Conservation (phyloP, 2,113 vertebrate genomes). For the Osmerus eperlanus region DNA sequence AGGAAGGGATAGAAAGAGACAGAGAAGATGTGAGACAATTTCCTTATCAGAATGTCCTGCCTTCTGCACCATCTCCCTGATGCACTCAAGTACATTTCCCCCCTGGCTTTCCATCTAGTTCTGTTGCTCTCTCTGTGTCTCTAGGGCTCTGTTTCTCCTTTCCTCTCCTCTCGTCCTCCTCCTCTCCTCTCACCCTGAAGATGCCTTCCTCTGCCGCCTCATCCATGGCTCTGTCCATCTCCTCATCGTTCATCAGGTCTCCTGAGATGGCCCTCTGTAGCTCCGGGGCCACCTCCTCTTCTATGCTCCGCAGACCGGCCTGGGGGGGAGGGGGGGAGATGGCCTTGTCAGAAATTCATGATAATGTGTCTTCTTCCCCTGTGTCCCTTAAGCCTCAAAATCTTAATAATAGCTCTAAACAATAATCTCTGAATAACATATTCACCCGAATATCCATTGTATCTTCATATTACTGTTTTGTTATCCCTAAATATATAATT, state of each 20-base stretch:
- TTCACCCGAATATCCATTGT: no score
- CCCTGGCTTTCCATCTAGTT: no score
- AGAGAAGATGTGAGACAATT: no score
- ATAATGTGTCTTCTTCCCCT: no score
- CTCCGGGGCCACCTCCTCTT: conserved; percentile 82
- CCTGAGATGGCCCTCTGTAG: conserved; percentile 88
- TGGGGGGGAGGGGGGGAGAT: conserved; percentile 39
- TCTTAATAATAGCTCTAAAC: no score
- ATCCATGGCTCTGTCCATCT: conserved; percentile 81
- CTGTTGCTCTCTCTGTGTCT: no score
- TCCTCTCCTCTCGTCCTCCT: background rate
- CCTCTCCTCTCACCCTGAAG: conserved; percentile 48
- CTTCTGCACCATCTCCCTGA: background rate
- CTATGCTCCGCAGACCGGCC: conserved; percentile 88
- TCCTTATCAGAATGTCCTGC: background rate
- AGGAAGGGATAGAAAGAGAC: background rate
- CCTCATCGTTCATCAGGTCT: conserved; percentile 83
- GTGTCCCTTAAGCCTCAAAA: no score
- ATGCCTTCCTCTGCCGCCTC: conserved; percentile 82
- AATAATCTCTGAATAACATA: background rate
- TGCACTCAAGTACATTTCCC: background rate
- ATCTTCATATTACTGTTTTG: no score
- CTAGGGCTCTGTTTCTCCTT: background rate
- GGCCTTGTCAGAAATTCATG: no score
- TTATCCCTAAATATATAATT: no score